These are phyloP conservation scores for Epistrophe eligans DNA, from an alignment of 2,888 invertebrate species.

Conservation along the genomic window DNA sequence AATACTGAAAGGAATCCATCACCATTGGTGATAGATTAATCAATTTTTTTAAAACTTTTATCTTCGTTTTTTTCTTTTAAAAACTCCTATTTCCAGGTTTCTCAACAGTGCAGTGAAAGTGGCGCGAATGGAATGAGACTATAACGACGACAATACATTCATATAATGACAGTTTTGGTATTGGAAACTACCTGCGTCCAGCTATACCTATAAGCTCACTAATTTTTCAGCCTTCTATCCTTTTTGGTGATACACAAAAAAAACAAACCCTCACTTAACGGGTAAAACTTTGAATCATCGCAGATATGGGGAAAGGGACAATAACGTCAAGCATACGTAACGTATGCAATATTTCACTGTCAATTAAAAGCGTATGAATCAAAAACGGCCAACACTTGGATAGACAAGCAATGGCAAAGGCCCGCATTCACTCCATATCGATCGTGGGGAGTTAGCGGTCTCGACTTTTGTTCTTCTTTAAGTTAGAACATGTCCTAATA, in stretches of 20 bases:
- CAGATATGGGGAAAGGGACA: not conserved
- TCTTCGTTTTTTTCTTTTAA: too few species aligned
- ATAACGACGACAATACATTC: too few species aligned
- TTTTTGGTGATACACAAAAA: not conserved
- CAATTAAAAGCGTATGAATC: constrained; percentile 72
- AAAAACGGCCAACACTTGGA: constrained; percentile 39
- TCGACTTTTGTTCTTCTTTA: not conserved
- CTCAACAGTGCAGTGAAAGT: too few species aligned
- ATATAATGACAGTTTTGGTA: too few species aligned
- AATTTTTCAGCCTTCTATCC: not conserved
- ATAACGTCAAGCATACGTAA: not conserved
- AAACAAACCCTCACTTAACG: not conserved
- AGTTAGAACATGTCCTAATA: not conserved
- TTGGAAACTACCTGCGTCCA: not conserved
- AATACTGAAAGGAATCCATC: too few species aligned
- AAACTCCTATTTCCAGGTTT: too few species aligned
- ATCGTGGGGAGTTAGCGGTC: not conserved
- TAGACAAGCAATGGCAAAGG: not conserved
- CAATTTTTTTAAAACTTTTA: too few species aligned
- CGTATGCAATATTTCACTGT: not conserved
- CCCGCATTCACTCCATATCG: not conserved
- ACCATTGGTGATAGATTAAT: too few species aligned
- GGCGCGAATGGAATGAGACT: too few species aligned
- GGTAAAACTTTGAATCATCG: not conserved
- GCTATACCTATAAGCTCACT: not conserved